Conservation (phyloP, 2,113 vertebrate genomes). For the Grantiella picta region DNA sequence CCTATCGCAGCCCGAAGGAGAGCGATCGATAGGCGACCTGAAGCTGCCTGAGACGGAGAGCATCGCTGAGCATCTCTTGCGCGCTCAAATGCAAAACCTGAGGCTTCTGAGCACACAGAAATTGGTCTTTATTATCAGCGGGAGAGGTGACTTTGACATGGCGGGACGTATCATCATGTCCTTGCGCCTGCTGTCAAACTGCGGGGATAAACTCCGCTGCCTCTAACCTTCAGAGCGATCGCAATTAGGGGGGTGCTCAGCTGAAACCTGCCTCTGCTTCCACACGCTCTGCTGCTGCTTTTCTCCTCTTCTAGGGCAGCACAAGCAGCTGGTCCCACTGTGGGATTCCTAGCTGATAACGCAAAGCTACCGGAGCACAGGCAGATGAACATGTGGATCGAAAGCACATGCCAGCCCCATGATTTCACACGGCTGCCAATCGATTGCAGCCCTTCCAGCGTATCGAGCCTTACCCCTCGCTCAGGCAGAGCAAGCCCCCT, state of each 20-base stretch:
- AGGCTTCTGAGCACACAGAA: neutral
- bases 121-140: neutral
- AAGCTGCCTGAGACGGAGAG: neutral
- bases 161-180: neutral
- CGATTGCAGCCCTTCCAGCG: neutral
- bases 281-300: neutral
- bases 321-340: neutral
- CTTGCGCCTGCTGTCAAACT: neutral
- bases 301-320: neutral
- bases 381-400: neutral
- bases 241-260: neutral
- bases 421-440: neutral
- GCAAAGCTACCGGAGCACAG: neutral
- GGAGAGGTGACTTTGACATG: neutral
- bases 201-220: neutral
- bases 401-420: neutral
- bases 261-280: neutral
- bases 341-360: neutral
- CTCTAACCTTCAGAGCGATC: neutral
- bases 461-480: neutral
- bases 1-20: neutral
- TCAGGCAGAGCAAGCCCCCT: neutral
- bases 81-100: neutral
- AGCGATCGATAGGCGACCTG: neutral
- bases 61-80: neutral